Percentiles rank a stretch among this genome's conserved stretches.
These are phyloP conservation scores for Meghimatium bilineatum DNA, from an alignment of 2,888 invertebrate species.

Conservation along the genomic window DNA sequence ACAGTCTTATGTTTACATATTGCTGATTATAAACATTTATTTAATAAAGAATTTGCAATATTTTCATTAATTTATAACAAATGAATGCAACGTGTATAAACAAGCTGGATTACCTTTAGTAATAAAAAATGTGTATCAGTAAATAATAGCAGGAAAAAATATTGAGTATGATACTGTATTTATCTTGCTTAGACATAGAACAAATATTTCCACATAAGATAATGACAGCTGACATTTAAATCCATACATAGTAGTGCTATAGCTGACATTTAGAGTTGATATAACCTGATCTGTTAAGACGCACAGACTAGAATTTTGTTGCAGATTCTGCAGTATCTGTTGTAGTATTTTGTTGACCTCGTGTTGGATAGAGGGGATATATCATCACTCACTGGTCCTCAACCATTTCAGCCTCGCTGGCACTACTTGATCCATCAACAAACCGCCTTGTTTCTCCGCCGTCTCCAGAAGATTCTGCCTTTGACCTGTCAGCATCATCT, in stretches of 20 bases:
- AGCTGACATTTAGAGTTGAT: not conserved
- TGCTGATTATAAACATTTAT: too few species aligned
- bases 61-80: too few species aligned
- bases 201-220: not conserved
- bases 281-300: not conserved
- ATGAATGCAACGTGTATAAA: too few species aligned
- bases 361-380: constrained; percentile 38
- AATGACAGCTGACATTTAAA: not conserved
- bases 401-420: constrained; percentile 46
- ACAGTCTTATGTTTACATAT: too few species aligned
- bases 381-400: constrained; percentile 43
- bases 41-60: too few species aligned
- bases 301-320: not conserved
- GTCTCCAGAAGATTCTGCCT: constrained; percentile 18
- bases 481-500: constrained; percentile 36
- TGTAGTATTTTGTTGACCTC: constrained; percentile 29
- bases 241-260: not conserved
- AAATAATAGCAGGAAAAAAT: too few species aligned
- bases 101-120: too few species aligned
- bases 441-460: constrained; percentile 27
- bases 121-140: too few species aligned
- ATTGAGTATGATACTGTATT: too few species aligned
- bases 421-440: constrained; percentile 3
- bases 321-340: not conserved
- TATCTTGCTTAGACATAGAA: too few species aligned